These are phyloP conservation scores for Hemitrygon akajei DNA, from an alignment of 2,797 vertebrate genomes.

Conservation along the genomic window DNA sequence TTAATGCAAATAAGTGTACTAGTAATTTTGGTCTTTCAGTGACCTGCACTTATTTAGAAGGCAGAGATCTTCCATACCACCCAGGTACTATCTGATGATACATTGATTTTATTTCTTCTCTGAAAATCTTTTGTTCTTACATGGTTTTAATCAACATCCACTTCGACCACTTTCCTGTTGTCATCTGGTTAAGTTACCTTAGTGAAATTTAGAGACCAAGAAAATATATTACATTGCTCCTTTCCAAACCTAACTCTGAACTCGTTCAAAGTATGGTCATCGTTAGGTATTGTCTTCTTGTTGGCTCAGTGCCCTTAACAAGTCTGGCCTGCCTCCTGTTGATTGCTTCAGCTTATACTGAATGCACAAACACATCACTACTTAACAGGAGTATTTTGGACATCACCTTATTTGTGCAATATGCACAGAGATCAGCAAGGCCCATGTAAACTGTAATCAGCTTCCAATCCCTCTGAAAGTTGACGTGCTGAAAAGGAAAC, in stretches of 20 bases:
- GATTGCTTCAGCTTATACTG: background rate
- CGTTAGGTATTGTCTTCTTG: background rate
- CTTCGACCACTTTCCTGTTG: no score
- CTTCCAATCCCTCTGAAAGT: slow-evolving; percentile 65
- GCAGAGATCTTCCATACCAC: no score
- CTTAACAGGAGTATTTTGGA: background rate
- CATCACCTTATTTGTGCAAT: slow-evolving; percentile 39
- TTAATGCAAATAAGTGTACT: no score
- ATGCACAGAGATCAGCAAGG: slow-evolving; percentile 45
- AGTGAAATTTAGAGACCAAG: no score
- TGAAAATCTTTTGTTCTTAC: no score
- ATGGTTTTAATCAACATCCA: no score
- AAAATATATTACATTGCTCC: background rate
- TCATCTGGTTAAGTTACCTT: no score
- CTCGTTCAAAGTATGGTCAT: background rate
- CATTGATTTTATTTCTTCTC: no score
- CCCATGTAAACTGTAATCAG: slow-evolving; percentile 58
- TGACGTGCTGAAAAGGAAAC: slow-evolving; percentile 46
- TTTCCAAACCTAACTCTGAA: background rate
- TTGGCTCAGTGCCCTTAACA: background rate
- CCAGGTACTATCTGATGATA: no score
- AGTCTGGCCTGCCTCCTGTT: background rate
- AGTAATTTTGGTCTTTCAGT: no score
- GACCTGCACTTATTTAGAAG: no score
- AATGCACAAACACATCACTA: background rate